phyloP scores from a whole-genome alignment of 2,113 vertebrate species.

The Eupsittula cactorum region DNA sequence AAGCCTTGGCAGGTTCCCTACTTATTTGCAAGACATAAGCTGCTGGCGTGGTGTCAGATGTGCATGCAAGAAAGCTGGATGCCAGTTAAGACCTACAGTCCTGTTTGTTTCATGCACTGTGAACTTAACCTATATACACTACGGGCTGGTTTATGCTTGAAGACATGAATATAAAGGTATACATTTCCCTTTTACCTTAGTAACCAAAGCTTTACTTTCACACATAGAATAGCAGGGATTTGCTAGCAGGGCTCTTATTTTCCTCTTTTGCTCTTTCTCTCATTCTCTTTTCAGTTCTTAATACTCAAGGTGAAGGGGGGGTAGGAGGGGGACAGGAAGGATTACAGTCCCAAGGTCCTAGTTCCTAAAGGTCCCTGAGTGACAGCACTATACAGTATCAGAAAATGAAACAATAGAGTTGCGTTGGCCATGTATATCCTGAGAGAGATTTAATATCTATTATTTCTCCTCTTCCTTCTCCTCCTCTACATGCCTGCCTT shows the following conservation, averaged over 20 bases:
- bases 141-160: slow-evolving; percentile 33
- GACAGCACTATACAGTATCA: slow-evolving; percentile 61
- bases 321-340: neutral
- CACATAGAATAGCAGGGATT: slow-evolving; percentile 14
- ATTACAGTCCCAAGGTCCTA: slow-evolving; percentile 64
- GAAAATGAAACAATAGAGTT: slow-evolving; percentile 50
- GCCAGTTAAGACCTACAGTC: slow-evolving; percentile 47
- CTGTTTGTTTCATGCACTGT: slow-evolving; percentile 56
- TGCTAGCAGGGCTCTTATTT: neutral
- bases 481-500: neutral
- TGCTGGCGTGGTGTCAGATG: slow-evolving; percentile 43
- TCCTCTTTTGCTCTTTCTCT: slow-evolving; percentile 8
- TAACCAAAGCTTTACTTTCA: slow-evolving; percentile 24
- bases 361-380: slow-evolving; percentile 71
- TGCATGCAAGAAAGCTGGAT: slow-evolving; percentile 53
- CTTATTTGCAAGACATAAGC: slow-evolving; percentile 60
- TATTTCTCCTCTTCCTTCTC: slow-evolving; percentile 5
- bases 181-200: neutral
- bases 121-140: slow-evolving; percentile 56
- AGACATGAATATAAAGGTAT: slow-evolving; percentile 38
- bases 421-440: slow-evolving; percentile 50
- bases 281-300: neutral
- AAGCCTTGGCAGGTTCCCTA: slow-evolving; percentile 38
- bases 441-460: slow-evolving; percentile 58
- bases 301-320: neutral